Percentiles rank a stretch among this genome's conserved stretches.
These are phyloP conservation scores for Hyperoplus immaculatus DNA, from an alignment of 2,797 vertebrate species.

Conservation along the genomic window DNA sequence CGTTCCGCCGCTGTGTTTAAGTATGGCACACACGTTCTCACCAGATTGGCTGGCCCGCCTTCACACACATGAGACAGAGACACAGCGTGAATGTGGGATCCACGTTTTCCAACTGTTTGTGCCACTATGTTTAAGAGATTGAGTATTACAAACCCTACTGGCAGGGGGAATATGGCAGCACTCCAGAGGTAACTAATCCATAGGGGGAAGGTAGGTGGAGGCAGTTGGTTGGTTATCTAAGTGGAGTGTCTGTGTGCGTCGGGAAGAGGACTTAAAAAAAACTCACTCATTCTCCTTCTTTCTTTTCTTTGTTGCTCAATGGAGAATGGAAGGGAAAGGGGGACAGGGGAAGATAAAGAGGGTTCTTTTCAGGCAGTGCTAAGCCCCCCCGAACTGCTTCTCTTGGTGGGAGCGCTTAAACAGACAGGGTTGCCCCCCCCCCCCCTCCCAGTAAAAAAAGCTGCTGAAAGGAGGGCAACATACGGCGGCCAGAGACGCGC, in stretches of 20 bases:
- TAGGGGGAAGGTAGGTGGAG: constrained; percentile 69
- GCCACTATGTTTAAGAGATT: constrained; percentile 79
- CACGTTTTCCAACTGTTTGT: constrained; percentile 70
- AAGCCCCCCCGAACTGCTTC: constrained; percentile 81
- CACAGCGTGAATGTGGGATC: constrained; percentile 62
- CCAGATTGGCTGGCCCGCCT: constrained; percentile 74
- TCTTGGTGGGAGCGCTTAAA: constrained; percentile 86
- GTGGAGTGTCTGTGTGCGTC: constrained; percentile 73
- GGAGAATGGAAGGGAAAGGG: constrained; percentile 81
- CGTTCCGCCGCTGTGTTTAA: constrained; percentile 70
- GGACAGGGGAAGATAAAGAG: constrained; percentile 84
- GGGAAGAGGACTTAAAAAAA: constrained; percentile 70
- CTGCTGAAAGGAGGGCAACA: constrained; percentile 86
- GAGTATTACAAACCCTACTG: constrained; percentile 80
- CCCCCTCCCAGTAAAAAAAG: constrained; percentile 68
- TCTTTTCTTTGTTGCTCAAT: constrained; percentile 84
- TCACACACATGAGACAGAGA: constrained; percentile 62
- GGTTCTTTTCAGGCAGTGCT: constrained; percentile 82
- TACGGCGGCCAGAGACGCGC: constrained; percentile 87
- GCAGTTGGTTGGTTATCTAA: constrained; percentile 79
- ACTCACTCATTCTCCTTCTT: constrained; percentile 75
- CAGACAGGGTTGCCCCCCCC: constrained; percentile 78
- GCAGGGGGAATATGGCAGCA: constrained; percentile 76
- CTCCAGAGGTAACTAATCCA: constrained; percentile 85
- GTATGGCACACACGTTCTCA: constrained; percentile 43